Conservation (phyloP, 2,797 vertebrate species). For the Esox masquinongy region DNA sequence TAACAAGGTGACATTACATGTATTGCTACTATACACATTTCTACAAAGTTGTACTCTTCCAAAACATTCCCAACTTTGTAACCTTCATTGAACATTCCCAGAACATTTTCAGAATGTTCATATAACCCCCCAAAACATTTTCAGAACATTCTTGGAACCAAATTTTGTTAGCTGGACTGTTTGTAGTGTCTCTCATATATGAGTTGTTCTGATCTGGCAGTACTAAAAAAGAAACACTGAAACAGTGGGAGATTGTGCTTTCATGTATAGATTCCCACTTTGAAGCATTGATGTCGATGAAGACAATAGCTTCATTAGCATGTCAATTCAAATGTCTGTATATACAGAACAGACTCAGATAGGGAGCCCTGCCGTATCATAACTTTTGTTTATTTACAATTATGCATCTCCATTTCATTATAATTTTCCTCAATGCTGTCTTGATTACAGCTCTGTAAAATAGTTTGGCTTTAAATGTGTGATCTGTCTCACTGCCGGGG, state of each 20-base stretch:
- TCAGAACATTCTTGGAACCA: too few species aligned
- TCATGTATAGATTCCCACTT: not conserved
- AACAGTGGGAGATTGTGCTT: conserved; percentile 2
- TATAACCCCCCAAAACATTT: too few species aligned
- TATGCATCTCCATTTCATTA: not conserved
- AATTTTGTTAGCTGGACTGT: not conserved
- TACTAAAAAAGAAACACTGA: not conserved
- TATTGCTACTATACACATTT: too few species aligned
- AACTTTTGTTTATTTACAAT: conserved; percentile 19
- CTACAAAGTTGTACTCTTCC: too few species aligned
- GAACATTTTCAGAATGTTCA: too few species aligned
- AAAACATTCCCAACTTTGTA: too few species aligned
- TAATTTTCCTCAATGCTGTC: not conserved
- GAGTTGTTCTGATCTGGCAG: not conserved
- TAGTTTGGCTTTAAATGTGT: conserved; percentile 25
- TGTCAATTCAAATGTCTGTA: not conserved
- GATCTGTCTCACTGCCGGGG: conserved; percentile 5
- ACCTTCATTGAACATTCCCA: too few species aligned
- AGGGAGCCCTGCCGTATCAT: too few species aligned
- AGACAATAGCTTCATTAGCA: conserved; percentile 22
- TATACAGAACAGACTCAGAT: not conserved
- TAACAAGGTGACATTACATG: too few species aligned
- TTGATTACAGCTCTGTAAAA: conserved; percentile 41
- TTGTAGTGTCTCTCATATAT: not conserved
- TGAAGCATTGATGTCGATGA: not conserved